Evolutionary conservation across 2,113 vertebrate genomes (phyloP).

Genomic region (Hiodon tergisus): DNA sequence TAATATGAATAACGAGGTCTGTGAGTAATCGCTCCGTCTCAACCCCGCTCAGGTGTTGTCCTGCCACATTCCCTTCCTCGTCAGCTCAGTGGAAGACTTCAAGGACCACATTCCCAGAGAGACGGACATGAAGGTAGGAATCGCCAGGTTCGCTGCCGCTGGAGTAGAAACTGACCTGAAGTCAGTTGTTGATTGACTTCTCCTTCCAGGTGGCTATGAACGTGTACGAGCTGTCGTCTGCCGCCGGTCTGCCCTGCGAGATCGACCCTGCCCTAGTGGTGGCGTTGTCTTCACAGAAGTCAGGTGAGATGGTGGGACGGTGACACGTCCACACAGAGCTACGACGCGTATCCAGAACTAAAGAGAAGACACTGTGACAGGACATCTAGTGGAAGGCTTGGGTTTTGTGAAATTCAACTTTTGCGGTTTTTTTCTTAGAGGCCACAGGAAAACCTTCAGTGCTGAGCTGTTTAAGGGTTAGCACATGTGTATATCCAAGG

Average conservation of each 20-base stretch:
- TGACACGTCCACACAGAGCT: background rate
- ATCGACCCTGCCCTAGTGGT: slow-evolving; percentile 95
- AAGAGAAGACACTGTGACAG: background rate
- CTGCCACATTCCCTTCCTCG: slow-evolving; percentile 97
- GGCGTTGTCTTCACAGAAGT: slow-evolving; percentile 93
- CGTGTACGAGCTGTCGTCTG: slow-evolving; percentile 96
- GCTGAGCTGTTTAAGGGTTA: too few relatives aligned
- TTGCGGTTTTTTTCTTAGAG: too few relatives aligned
- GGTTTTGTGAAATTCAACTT: too few relatives aligned
- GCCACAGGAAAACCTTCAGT: too few relatives aligned
- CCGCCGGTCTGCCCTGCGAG: slow-evolving; percentile 91
- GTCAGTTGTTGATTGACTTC: background rate
- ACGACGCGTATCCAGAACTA: background rate
- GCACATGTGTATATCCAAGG: too few relatives aligned
- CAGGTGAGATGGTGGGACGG: slow-evolving; percentile 64
- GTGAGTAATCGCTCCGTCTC: background rate
- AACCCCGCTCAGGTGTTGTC: slow-evolving; percentile 78
- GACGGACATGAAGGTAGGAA: slow-evolving; percentile 95
- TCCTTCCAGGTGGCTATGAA: slow-evolving; percentile 90
- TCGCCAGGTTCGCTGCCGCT: background rate
- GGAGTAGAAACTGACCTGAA: too few relatives aligned
- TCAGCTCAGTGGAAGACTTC: slow-evolving; percentile 97
- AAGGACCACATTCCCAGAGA: slow-evolving; percentile 98
- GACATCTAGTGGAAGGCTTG: too few relatives aligned
- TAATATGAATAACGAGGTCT: background rate